Percentiles rank a stretch among this genome's conserved stretches.
These are phyloP conservation scores for Limnephilus lunatus DNA, from an alignment of 2,888 invertebrate genomes.

Conservation along the genomic window DNA sequence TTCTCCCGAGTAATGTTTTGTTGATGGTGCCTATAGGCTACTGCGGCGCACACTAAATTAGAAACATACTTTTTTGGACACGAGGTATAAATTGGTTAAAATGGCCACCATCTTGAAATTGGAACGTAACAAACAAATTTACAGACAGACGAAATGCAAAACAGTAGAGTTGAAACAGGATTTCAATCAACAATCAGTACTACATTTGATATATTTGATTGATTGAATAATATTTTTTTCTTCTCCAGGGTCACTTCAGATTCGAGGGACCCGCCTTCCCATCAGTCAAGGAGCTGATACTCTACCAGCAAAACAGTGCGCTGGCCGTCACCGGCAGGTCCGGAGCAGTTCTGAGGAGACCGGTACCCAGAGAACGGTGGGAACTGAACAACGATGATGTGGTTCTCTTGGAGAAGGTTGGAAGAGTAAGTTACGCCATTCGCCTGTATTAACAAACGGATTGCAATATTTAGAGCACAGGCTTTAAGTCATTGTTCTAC, in stretches of 20 bases:
- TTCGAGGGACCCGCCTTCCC: slow-evolving; percentile 97
- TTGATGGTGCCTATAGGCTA: too few species aligned
- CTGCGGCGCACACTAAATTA: too few species aligned
- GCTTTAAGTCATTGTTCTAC: too few species aligned
- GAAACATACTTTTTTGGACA: too few species aligned
- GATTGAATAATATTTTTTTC: slow-evolving; percentile 21
- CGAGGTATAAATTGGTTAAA: too few species aligned
- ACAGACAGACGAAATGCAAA: too few species aligned
- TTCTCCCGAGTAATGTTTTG: too few species aligned
- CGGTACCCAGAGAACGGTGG: slow-evolving; percentile 94
- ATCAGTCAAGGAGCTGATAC: slow-evolving; percentile 93
- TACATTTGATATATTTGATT: background rate
- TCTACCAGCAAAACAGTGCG: slow-evolving; percentile 91
- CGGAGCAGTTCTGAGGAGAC: slow-evolving; percentile 90
- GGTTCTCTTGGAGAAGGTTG: slow-evolving; percentile 93
- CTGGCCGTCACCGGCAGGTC: slow-evolving; percentile 94
- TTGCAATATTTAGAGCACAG: too few species aligned
- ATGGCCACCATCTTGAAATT: too few species aligned
- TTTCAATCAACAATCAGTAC: background rate
- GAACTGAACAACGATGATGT: slow-evolving; percentile 98
- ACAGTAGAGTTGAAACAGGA: too few species aligned
- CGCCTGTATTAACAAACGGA: background rate
- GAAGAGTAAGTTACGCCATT: slow-evolving; percentile 82
- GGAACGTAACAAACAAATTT: too few species aligned
- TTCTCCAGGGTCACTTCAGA: slow-evolving; percentile 88